These are phyloP conservation scores for Branchellion lobata DNA, from an alignment of 2,888 invertebrate species.

Conservation along the genomic window DNA sequence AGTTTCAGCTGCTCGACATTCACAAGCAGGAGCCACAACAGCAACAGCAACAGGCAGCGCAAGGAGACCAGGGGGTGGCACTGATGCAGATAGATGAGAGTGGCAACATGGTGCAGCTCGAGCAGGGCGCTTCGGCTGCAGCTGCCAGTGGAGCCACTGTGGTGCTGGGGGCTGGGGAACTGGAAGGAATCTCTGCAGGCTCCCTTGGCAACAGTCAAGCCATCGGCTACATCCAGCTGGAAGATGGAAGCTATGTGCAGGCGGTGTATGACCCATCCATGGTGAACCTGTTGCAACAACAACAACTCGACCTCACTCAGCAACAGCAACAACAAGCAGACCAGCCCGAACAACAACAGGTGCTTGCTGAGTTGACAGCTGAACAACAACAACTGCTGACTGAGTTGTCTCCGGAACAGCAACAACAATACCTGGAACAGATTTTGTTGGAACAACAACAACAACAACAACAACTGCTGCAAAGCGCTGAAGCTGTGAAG, in stretches of 20 bases:
- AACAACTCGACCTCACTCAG: not conserved
- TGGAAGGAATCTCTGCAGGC: not conserved
- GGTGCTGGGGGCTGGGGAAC: not conserved
- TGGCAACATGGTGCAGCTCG: constrained; percentile 4
- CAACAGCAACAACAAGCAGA: constrained; percentile 30
- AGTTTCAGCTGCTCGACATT: not conserved
- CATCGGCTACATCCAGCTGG: constrained; percentile 36
- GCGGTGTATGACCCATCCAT: constrained; percentile 28
- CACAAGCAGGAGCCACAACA: not conserved
- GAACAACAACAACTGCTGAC: not conserved
- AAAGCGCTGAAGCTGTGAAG: not conserved
- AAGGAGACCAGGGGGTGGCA: not conserved
- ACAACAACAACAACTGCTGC: not conserved
- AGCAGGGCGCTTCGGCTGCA: not conserved
- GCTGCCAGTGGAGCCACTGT: not conserved
- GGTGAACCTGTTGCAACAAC: constrained; percentile 28
- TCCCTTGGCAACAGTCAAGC: constrained; percentile 1
- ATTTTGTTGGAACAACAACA: constrained; percentile 4
- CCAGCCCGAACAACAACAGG: constrained; percentile 8
- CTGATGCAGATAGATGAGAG: not conserved
- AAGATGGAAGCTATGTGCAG: constrained; percentile 40
- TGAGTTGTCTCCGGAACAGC: constrained; percentile 1
- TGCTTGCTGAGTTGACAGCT: not conserved
- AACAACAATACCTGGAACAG: constrained; percentile 24
- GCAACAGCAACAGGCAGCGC: not conserved